These are phyloP conservation scores for Heliothis peltigera DNA, from an alignment of 2,888 invertebrate species.

Conservation along the genomic window DNA sequence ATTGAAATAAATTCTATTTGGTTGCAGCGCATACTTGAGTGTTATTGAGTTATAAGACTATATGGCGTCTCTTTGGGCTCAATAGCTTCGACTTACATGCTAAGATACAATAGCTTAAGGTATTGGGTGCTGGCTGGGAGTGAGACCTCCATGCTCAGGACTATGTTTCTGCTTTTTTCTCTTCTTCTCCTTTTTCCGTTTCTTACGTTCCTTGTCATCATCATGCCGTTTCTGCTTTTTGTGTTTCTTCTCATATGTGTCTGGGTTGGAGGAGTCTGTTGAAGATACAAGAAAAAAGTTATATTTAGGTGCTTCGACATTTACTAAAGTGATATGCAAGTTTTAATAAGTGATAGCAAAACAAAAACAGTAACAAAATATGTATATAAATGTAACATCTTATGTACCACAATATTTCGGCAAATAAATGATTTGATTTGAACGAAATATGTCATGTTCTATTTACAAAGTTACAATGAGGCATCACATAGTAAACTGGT, in stretches of 20 bases:
- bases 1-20: conserved; percentile 38
- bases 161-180: conserved; percentile 98
- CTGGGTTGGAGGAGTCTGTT: conserved; percentile 91
- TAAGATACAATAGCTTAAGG: conserved; percentile 66
- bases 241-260: conserved; percentile 98
- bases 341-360: neutral
- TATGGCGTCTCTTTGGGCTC: conserved; percentile 75
- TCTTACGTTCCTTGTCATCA: conserved; percentile 97
- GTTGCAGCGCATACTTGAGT: conserved; percentile 34
- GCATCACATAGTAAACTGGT: too few species aligned
- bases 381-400: too few species aligned
- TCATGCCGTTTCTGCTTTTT: conserved; percentile 98
- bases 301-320: too few species aligned
- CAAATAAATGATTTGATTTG: too few species aligned
- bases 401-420: too few species aligned
- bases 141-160: conserved; percentile 94
- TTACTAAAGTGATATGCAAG: neutral
- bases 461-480: too few species aligned
- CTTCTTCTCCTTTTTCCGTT: conserved; percentile 98
- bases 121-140: conserved; percentile 85
- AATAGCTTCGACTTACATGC: conserved; percentile 62
- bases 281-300: conserved; percentile 21
- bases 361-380: neutral
- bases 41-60: conserved; percentile 34
- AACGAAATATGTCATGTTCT: too few species aligned